Percentiles rank a stretch among this genome's conserved stretches.
Conservation (phyloP, 2,113 vertebrate genomes). For the Mus spicilegus region DNA sequence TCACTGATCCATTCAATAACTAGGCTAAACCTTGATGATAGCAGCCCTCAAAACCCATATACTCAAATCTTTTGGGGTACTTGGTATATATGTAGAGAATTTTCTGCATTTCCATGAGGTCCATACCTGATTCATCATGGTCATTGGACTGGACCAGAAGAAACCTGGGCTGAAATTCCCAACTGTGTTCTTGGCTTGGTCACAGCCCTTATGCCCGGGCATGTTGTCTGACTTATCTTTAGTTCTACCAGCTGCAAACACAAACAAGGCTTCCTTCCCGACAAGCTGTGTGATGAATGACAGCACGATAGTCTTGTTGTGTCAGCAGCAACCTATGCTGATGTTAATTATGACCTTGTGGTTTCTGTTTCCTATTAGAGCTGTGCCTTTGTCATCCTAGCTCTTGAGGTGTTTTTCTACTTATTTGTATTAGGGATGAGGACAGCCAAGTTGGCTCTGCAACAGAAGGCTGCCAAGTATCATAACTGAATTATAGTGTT, state of each 20-base stretch:
- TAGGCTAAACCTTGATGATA: not conserved
- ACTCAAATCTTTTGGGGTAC: not conserved
- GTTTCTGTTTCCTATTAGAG: not conserved
- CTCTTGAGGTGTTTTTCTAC: not conserved
- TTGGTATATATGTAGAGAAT: not conserved
- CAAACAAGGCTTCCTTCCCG: constrained; percentile 21
- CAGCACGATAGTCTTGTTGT: not conserved
- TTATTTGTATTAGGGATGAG: constrained; percentile 28
- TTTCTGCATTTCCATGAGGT: not conserved
- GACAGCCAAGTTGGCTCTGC: not conserved
- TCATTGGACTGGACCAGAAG: not conserved
- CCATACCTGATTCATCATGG: not conserved
- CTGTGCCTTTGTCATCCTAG: not conserved
- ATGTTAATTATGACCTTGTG: constrained; percentile 36
- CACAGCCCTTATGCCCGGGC: not conserved
- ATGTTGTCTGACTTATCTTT: constrained; percentile 1
- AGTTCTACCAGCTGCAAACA: constrained; percentile 43
- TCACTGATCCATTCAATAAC: not conserved
- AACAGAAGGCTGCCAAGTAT: not conserved
- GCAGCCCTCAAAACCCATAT: not conserved
- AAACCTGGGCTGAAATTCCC: not conserved
- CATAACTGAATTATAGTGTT: not conserved
- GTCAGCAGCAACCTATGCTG: constrained; percentile 12
- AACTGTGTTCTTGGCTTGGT: not conserved
- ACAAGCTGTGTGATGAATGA: not conserved